A percentile compares a stretch with the other conserved stretches of the same genome.
Conservation (phyloP, 2,888 invertebrate species). For the Scrobipalpa atriplicella region DNA sequence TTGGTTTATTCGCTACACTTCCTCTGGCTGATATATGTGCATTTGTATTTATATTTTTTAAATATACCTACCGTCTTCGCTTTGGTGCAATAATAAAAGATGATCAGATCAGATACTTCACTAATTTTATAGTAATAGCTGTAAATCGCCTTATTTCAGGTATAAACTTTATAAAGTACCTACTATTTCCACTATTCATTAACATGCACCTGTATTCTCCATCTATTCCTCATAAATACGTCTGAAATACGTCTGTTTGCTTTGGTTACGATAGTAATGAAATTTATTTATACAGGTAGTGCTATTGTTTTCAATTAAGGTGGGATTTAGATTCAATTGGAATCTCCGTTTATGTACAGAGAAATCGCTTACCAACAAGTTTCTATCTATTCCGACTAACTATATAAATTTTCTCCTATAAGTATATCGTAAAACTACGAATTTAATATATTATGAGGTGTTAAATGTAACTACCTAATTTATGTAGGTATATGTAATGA, state of each 20-base stretch:
- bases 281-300: not conserved
- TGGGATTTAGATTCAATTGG: not conserved
- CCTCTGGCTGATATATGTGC: too few species aligned
- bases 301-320: not conserved
- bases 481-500: not conserved
- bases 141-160: too few species aligned
- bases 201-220: too few species aligned
- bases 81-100: too few species aligned
- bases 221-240: too few species aligned
- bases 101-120: too few species aligned
- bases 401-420: not conserved
- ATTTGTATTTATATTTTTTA: too few species aligned
- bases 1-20: too few species aligned
- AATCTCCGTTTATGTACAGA: not conserved
- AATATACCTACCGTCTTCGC: too few species aligned
- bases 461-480: constrained; percentile 17
- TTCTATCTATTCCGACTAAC: not conserved
- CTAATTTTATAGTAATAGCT: too few species aligned
- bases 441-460: constrained; percentile 22
- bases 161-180: too few species aligned
- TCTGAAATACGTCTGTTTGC: not conserved
- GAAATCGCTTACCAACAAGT: not conserved
- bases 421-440: not conserved
- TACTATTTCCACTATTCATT: too few species aligned
- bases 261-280: not conserved